Evolutionary conservation across 2,113 vertebrate genomes (phyloP), one percentile per base, ranked within the genome.

Genomic region (Oxyura jamaicensis): DNA sequence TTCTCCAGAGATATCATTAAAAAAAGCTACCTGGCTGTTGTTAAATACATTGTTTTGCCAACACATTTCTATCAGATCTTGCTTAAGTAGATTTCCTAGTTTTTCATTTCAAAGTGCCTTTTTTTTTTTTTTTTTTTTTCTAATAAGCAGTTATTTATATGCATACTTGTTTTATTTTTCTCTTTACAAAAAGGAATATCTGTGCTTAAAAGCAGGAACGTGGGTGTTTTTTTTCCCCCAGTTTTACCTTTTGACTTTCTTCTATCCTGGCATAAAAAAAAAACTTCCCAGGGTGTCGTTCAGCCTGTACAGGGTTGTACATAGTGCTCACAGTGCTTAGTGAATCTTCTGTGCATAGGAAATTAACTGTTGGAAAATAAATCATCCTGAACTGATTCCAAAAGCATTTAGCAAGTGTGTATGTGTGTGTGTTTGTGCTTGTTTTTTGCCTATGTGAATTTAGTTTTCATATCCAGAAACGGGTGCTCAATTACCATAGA

Each of bases 401-500:
- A 12, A 83, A 88, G 48, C 33, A 13, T 86, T 86, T 73, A 72
- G 39, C 35, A 42, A 83, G 36, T 6, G 48, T 28, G 12, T 42
- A 53, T 55, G n/a, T 20, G 35, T 17, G 9, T 41, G 13, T 84
- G 74, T 85, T 60, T 69, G 74, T 62, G 46, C 79, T 46, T 68
- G 46, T 23, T 1, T 55, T 91, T 80, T 67, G 63, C 79, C 48
- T 22, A 4, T 29, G 29, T 79, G 81, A 84, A 39, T 82, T 89
- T 56, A 56, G 62, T 11, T 72, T 77, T 86, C 4, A 1, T 71
- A 36, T 41, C 52, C 66, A 29, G 21, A 75, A 92, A 75, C 42
- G 15, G 60, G 19, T 74, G 73, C 59, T 95, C 66, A 48, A 82
- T 95, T 87, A 87, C 93, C 87, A 90, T 88, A 86, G 91, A 85